Percentiles rank a stretch among this genome's conserved stretches.
Evolutionary conservation across 2,113 vertebrate species (phyloP).

Genomic region (Cavia aperea): DNA sequence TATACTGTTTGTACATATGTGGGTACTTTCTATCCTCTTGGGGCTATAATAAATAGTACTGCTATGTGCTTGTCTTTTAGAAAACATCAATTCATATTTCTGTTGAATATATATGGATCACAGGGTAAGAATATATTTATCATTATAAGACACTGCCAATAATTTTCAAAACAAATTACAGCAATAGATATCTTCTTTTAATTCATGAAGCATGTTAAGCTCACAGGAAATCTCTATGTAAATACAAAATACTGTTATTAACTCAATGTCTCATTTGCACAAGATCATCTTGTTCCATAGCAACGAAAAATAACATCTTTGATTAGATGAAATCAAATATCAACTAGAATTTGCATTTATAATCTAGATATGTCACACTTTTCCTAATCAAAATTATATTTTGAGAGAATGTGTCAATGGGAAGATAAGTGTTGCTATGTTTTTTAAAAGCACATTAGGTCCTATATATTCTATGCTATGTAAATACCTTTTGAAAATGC

Average conservation of each 20-base stretch:
- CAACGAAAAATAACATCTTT: constrained; percentile 71
- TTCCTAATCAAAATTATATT: constrained; percentile 56
- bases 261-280: constrained; percentile 61
- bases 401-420: constrained; percentile 55
- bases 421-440: constrained; percentile 14
- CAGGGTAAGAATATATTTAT: neutral
- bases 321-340: constrained; percentile 71
- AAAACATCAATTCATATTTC: constrained; percentile 27
- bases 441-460: constrained; percentile 19
- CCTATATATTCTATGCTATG: constrained; percentile 6
- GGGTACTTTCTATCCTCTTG: neutral
- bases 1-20: neutral
- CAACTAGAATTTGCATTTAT: constrained; percentile 61
- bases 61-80: neutral
- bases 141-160: constrained; percentile 29
- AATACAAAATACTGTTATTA: constrained; percentile 67
- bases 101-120: neutral
- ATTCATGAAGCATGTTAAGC: constrained; percentile 51
- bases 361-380: constrained; percentile 47
- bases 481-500: constrained; percentile 12
- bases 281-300: constrained; percentile 65
- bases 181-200: constrained; percentile 45
- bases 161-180: constrained; percentile 47
- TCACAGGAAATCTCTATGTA: constrained; percentile 58
- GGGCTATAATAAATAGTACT: constrained; percentile 8